A percentile compares a stretch with the other conserved stretches of the same genome.
Evolutionary conservation across 2,888 invertebrate species (phyloP).

Genomic region (Anorthoa munda): DNA sequence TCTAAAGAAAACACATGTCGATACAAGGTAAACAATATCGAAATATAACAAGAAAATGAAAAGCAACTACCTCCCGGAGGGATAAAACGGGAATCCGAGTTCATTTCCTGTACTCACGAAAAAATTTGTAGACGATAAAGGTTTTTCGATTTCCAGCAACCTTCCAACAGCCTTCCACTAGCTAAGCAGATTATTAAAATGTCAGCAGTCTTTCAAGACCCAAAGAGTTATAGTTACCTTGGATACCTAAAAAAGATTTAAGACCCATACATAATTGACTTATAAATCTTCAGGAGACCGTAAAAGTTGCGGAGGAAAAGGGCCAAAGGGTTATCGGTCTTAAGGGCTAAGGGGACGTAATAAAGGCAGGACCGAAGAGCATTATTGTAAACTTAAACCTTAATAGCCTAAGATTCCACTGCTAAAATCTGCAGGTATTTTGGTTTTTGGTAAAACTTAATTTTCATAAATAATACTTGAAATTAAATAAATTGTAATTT

Average conservation of each 20-base stretch:
- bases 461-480: no score
- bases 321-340: constrained; percentile 59
- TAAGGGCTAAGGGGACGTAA: constrained; percentile 40
- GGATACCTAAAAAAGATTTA: constrained; percentile 48
- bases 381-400: constrained; percentile 56
- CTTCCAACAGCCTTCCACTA: constrained; percentile 14
- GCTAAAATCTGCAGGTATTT: no score
- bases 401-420: background rate
- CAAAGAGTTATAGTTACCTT: constrained; percentile 17
- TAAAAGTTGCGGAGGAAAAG: constrained; percentile 60
- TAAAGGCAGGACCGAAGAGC: constrained; percentile 33
- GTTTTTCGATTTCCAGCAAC: constrained; percentile 32
- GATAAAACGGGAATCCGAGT: constrained; percentile 12
- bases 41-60: background rate
- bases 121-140: background rate
- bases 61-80: constrained; percentile 2
- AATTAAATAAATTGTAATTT: no score
- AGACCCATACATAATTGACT: constrained; percentile 58
- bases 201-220: constrained; percentile 18
- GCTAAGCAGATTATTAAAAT: constrained; percentile 46
- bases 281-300: constrained; percentile 60
- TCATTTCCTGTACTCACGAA: constrained; percentile 29
- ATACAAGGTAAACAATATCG: background rate
- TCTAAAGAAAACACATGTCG: background rate
- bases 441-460: no score